Evolutionary conservation across 2,888 invertebrate genomes (phyloP).

Genomic region (Campoletis raptor): DNA sequence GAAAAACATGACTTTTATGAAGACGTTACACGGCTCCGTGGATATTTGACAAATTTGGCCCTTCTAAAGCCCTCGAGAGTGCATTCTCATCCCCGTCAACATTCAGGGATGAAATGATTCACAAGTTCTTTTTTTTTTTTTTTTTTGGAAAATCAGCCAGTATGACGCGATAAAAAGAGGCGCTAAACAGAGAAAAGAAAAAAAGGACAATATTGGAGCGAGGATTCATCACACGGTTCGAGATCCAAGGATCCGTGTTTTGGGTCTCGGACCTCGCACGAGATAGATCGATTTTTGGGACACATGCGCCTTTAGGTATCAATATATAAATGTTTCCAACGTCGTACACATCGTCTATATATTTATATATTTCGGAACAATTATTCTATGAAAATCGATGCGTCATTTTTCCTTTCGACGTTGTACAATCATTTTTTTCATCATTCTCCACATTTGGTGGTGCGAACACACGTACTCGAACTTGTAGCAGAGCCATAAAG

Average conservation of each 20-base stretch:
- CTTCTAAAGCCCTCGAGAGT: conserved; percentile 54
- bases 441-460: conserved; percentile 32
- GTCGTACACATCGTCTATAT: not conserved
- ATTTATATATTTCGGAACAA: conserved; percentile 45
- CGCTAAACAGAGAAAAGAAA: not conserved
- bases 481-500: conserved; percentile 28
- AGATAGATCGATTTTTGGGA: conserved; percentile 52
- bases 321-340: not conserved
- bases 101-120: not conserved
- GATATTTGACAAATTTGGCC: conserved; percentile 81
- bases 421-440: conserved; percentile 53
- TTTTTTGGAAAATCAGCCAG: conserved; percentile 10
- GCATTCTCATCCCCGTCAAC: conserved; percentile 47
- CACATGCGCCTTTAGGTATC: not conserved
- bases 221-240: conserved; percentile 27
- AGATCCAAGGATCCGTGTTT: conserved; percentile 47
- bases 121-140: conserved; percentile 2
- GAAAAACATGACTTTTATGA: conserved; percentile 74
- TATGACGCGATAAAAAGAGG: conserved; percentile 18
- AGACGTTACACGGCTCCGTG: conserved; percentile 78
- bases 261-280: not conserved
- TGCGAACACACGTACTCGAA: conserved; percentile 39
- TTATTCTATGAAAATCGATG: conserved; percentile 78
- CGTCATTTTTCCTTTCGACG: conserved; percentile 78
- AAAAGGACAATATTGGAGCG: conserved; percentile 34